Percentiles rank a stretch among this genome's conserved stretches.
These are phyloP conservation scores for Bagarius yarrelli DNA, from an alignment of 2,113 vertebrate genomes.

Conservation along the genomic window DNA sequence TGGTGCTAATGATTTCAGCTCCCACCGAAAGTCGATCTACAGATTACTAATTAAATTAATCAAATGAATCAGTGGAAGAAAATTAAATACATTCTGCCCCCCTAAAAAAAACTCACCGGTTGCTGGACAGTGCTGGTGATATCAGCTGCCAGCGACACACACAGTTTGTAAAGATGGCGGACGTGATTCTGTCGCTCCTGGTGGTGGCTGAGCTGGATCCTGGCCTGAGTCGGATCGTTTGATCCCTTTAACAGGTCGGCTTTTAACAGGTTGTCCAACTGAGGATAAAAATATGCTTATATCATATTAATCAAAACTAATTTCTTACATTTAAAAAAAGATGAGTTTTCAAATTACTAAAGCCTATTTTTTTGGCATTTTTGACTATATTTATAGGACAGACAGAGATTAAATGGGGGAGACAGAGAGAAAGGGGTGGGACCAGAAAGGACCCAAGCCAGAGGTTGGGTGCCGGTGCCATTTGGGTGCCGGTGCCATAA, in stretches of 20 bases:
- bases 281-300: constrained; percentile 44
- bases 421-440: too few relatives aligned
- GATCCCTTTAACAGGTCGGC: constrained; percentile 54
- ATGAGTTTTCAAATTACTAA: not conserved
- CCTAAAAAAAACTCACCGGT: constrained; percentile 67
- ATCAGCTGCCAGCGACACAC: constrained; percentile 71
- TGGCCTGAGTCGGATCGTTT: constrained; percentile 53
- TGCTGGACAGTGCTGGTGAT: constrained; percentile 77
- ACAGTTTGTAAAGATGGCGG: constrained; percentile 69
- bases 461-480: too few relatives aligned
- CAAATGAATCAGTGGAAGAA: not conserved
- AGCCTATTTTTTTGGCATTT: too few relatives aligned
- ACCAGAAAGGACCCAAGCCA: too few relatives aligned
- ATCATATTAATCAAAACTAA: too few relatives aligned
- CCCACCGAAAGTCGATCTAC: not conserved
- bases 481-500: too few relatives aligned
- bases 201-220: constrained; percentile 61
- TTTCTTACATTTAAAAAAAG: not conserved
- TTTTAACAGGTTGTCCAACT: constrained; percentile 69
- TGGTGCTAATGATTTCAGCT: not conserved
- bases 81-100: not conserved
- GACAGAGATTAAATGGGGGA: too few relatives aligned
- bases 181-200: constrained; percentile 70
- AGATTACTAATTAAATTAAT: not conserved
- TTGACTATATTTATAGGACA: too few relatives aligned